phyloP scores from a whole-genome alignment of 2,797 vertebrate genomes.

The Ctenochaetus hawaiiensis region DNA sequence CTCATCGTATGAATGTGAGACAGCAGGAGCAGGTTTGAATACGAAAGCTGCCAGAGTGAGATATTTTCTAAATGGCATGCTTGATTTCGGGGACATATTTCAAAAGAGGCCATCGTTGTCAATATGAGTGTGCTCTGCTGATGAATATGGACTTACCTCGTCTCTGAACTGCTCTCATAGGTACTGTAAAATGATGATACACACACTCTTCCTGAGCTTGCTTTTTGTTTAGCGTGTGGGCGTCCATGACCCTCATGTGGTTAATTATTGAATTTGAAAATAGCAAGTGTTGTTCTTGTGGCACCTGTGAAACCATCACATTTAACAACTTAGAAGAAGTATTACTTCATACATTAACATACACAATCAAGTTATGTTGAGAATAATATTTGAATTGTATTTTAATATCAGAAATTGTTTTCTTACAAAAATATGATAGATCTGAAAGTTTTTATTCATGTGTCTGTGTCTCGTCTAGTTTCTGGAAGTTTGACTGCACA shows the following conservation, averaged over 20 bases:
- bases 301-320: conserved; percentile 23
- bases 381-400: not conserved
- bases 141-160: conserved; percentile 59
- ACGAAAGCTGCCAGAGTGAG: conserved; percentile 35
- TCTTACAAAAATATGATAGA: not conserved
- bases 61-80: conserved; percentile 41
- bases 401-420: not conserved
- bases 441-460: not conserved
- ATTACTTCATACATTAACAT: not conserved
- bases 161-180: conserved; percentile 66
- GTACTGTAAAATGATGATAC: conserved; percentile 68
- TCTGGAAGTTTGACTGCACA: conserved; percentile 27
- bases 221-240: conserved; percentile 55
- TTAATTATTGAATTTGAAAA: conserved; percentile 60
- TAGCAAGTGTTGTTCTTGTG: conserved; percentile 34
- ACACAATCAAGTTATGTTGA: too few species aligned
- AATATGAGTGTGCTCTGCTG: conserved; percentile 15
- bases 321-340: conserved; percentile 4
- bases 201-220: conserved; percentile 53
- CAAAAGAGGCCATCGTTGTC: conserved; percentile 23
- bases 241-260: conserved; percentile 49
- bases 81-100: conserved; percentile 42
- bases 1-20: conserved; percentile 82
- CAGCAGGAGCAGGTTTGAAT: conserved; percentile 72
- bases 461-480: not conserved